Evolutionary conservation across 2,888 invertebrate genomes (phyloP).

Genomic region (Stegophylla sp.): DNA sequence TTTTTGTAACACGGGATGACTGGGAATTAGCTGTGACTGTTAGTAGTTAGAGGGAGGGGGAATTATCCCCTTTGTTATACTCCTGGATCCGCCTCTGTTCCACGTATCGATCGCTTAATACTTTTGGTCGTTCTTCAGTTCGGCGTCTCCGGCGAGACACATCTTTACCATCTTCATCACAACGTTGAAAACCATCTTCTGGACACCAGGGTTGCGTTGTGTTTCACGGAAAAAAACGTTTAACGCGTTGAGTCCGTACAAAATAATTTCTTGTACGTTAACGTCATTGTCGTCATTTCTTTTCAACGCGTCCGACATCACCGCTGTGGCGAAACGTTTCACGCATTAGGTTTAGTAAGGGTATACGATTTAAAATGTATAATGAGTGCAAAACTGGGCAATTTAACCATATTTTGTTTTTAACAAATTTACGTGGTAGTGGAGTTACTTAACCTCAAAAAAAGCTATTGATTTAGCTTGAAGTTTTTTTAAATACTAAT

Average conservation of each 20-base stretch:
- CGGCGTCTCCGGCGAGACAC: background rate
- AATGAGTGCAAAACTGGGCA: too few species aligned
- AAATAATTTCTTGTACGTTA: background rate
- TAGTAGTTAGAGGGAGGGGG: too few species aligned
- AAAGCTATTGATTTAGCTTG: too few species aligned
- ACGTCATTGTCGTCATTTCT: background rate
- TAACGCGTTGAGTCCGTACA: constrained; percentile 26
- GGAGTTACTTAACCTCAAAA: too few species aligned
- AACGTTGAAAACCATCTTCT: constrained; percentile 24
- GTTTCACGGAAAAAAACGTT: constrained; percentile 30
- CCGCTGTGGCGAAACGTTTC: background rate
- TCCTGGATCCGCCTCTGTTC: too few species aligned
- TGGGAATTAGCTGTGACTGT: too few species aligned
- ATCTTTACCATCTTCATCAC: constrained; percentile 12
- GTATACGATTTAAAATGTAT: background rate
- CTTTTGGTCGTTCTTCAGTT: constrained; percentile 1
- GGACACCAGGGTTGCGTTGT: constrained; percentile 17
- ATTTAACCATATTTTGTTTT: too few species aligned
- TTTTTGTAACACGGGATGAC: too few species aligned
- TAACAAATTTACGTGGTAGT: too few species aligned
- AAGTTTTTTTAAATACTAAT: too few species aligned
- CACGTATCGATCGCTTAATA: background rate
- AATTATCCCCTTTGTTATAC: too few species aligned
- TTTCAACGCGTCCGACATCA: constrained; percentile 19
- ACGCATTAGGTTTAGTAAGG: too few species aligned